These are phyloP conservation scores for Phainopepla nitens DNA, from an alignment of 2,113 vertebrate genomes.

Conservation along the genomic window DNA sequence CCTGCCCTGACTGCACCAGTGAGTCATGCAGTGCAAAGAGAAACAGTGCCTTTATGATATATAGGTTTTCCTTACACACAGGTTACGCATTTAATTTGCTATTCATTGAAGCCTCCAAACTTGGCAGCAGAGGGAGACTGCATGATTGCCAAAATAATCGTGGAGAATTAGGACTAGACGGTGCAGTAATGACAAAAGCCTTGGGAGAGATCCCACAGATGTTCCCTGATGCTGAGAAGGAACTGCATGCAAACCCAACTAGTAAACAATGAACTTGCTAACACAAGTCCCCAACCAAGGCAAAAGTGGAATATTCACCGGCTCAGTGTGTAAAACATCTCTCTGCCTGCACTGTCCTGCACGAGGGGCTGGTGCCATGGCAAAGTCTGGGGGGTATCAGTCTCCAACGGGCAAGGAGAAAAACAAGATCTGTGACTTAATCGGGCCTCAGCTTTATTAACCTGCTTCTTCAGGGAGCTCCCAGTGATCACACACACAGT, in stretches of 20 bases:
- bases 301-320: background rate
- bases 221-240: background rate
- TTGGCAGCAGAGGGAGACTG: slow-evolving; percentile 22
- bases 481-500: background rate
- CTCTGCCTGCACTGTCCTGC: background rate
- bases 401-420: background rate
- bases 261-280: background rate
- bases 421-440: slow-evolving; percentile 14
- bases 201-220: background rate
- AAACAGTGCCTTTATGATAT: background rate
- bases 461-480: slow-evolving; percentile 25
- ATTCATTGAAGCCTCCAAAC: background rate
- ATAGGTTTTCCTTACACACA: background rate
- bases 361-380: background rate
- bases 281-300: background rate
- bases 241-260: background rate
- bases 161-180: background rate
- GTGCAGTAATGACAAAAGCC: background rate
- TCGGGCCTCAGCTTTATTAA: slow-evolving; percentile 39
- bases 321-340: background rate
- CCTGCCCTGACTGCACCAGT: background rate
- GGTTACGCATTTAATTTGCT: background rate
- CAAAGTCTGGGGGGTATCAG: background rate
- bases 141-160: background rate
- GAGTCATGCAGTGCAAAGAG: background rate